Percentiles rank a stretch among this genome's conserved stretches.
phyloP scores from a whole-genome alignment of 2,113 vertebrate genomes.

The Polypterus bichir region DNA sequence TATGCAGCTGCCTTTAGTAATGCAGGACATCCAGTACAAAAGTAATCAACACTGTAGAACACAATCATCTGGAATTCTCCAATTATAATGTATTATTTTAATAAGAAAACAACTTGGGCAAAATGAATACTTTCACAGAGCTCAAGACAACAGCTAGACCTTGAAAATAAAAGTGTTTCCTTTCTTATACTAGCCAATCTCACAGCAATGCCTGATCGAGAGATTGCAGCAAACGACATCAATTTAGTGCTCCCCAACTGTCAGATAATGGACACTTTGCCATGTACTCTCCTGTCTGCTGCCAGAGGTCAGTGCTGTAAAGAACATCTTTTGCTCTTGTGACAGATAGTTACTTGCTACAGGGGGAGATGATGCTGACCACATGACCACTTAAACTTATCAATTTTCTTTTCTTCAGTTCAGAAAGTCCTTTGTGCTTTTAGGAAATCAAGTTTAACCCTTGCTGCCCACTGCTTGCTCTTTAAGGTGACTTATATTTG shows the following conservation, averaged over 20 bases:
- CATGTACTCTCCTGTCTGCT: constrained; percentile 65
- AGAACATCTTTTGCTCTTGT: constrained; percentile 67
- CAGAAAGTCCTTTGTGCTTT: constrained; percentile 52
- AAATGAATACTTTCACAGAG: no score
- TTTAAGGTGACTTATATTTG: background rate
- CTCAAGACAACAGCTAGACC: no score
- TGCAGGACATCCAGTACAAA: no score
- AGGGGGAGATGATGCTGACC: constrained; percentile 70
- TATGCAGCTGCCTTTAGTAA: no score
- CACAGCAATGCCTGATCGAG: constrained; percentile 68
- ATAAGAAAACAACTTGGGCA: no score
- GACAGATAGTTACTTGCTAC: constrained; percentile 63
- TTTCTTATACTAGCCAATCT: constrained; percentile 69
- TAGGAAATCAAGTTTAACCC: constrained; percentile 57
- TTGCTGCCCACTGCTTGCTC: constrained; percentile 30
- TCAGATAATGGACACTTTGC: constrained; percentile 74
- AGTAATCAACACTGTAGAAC: no score
- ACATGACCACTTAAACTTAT: constrained; percentile 78
- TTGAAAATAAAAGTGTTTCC: constrained; percentile 46
- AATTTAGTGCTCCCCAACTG: constrained; percentile 75
- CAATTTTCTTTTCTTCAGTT: constrained; percentile 47
- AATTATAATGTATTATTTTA: no score
- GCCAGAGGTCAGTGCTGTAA: constrained; percentile 74
- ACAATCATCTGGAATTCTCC: no score
- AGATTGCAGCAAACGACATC: constrained; percentile 78